These are phyloP conservation scores for Acanthosepion lycidas DNA, from an alignment of 2,888 invertebrate species.

Conservation along the genomic window DNA sequence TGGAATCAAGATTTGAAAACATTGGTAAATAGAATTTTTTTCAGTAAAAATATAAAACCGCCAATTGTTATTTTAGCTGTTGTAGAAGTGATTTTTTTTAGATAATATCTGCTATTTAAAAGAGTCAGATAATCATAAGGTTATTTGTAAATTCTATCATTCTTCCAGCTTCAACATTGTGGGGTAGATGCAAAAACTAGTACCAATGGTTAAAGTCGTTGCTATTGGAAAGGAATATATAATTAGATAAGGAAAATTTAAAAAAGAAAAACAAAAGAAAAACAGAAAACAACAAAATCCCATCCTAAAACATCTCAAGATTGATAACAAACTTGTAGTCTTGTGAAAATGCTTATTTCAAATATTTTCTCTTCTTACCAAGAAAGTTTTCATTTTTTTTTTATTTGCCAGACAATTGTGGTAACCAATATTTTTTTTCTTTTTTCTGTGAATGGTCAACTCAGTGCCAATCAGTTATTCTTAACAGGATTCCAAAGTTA, in stretches of 20 bases:
- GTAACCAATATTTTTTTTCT: not conserved
- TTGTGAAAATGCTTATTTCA: not conserved
- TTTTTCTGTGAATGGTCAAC: not conserved
- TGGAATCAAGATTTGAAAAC: not conserved
- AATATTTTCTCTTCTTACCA: constrained; percentile 18
- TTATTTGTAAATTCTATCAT: not conserved
- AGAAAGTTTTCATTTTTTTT: not conserved
- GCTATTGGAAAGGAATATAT: constrained; percentile 23
- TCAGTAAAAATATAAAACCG: not conserved
- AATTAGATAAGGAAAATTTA: not conserved
- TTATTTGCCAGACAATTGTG: not conserved
- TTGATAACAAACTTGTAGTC: not conserved
- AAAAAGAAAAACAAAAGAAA: not conserved
- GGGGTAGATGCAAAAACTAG: not conserved
- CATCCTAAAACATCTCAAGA: not conserved
- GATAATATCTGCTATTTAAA: not conserved
- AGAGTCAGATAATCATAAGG: not conserved
- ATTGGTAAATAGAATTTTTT: not conserved
- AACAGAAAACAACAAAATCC: constrained; percentile 4
- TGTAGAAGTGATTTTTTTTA: not conserved
- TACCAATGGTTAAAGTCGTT: not conserved
- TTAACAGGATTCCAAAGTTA: not conserved
- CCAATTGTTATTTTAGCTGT: not conserved
- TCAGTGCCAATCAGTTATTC: not conserved
- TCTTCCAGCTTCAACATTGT: constrained; percentile 23